phyloP scores from a whole-genome alignment of 2,113 vertebrate species.

The Pyxicephalus adspersus region DNA sequence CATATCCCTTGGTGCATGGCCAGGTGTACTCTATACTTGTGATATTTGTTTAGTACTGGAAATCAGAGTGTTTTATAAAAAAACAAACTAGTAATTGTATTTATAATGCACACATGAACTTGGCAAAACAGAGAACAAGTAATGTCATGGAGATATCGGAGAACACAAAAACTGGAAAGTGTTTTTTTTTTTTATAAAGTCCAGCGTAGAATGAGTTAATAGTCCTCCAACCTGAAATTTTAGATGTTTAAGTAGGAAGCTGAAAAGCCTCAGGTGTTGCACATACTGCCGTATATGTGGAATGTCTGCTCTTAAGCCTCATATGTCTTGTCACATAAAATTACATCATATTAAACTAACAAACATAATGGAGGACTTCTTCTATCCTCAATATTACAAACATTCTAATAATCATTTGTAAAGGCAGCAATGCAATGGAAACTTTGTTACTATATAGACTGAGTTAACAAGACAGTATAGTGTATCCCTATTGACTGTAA shows the following conservation, averaged over 20 bases:
- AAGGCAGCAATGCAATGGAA: not conserved
- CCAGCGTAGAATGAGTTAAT: slow-evolving; percentile 13
- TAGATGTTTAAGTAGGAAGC: not conserved
- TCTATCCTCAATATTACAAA: not conserved
- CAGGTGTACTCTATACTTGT: too few species aligned
- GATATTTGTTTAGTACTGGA: too few species aligned
- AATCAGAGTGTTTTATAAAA: too few species aligned
- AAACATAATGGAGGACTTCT: not conserved
- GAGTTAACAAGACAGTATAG: slow-evolving; percentile 38
- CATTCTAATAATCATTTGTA: not conserved
- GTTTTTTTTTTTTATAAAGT: not conserved
- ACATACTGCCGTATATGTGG: slow-evolving; percentile 6
- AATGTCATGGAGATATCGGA: too few species aligned
- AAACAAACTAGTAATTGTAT: too few species aligned
- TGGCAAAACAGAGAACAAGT: too few species aligned
- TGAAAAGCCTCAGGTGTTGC: slow-evolving; percentile 2
- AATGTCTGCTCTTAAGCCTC: slow-evolving; percentile 15
- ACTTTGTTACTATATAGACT: not conserved
- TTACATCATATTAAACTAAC: not conserved
- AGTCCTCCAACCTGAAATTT: not conserved
- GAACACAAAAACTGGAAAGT: not conserved
- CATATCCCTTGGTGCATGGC: too few species aligned
- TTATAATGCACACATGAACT: too few species aligned
- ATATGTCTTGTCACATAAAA: not conserved
- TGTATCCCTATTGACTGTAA: slow-evolving; percentile 52